phyloP scores from a whole-genome alignment of 1,140 invertebrate species.

The Drosophila ohnishii region DNA sequence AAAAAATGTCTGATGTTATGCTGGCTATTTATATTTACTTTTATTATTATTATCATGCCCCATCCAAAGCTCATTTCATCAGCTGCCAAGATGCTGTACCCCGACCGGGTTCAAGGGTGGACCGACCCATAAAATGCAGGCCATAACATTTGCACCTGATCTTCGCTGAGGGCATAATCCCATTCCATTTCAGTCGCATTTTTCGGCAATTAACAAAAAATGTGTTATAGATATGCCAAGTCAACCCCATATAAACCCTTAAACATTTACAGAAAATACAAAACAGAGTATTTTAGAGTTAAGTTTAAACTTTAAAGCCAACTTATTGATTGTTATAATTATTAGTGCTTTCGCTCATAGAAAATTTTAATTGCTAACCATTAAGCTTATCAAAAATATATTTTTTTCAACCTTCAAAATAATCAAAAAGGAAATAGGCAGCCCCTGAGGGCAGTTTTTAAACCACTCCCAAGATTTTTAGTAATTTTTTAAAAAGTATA shows the following conservation, averaged over 20 bases:
- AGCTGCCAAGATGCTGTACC: background rate
- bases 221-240: conserved; percentile 4
- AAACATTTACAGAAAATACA: background rate
- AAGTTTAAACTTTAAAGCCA: background rate
- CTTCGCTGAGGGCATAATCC: background rate
- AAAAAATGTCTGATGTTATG: conserved; percentile 29
- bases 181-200: conserved; percentile 4
- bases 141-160: conserved; percentile 17
- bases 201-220: conserved; percentile 8
- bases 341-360: no score
- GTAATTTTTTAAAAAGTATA: no score
- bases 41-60: conserved; percentile 34
- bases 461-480: background rate
- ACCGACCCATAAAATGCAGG: conserved; percentile 1
- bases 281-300: background rate
- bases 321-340: background rate
- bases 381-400: background rate
- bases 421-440: background rate
- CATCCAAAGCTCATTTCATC: conserved; percentile 11
- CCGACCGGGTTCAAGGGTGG: conserved; percentile 28
- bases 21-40: conserved; percentile 10
- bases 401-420: background rate
- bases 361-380: background rate
- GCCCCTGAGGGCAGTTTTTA: background rate
- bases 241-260: background rate